Evolutionary conservation across 2,888 invertebrate species (phyloP), one percentile per base, ranked within the genome.

Genomic region (Scelioninae gen. 1): DNA sequence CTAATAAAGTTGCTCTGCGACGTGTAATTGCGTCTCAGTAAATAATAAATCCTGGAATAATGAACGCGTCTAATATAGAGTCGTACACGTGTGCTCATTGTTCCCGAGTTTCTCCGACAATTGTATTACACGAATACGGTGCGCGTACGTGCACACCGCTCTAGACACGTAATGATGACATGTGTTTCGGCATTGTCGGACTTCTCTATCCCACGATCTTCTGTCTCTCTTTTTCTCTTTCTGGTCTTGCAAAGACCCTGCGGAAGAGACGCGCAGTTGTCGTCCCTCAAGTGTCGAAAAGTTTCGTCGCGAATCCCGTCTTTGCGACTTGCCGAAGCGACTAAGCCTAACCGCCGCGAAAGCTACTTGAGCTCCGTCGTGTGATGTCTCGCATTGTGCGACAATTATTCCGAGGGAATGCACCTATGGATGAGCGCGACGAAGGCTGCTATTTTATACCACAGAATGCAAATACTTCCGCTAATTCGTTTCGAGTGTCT

Each of bases 381-480:
- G 63, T 34, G 63, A 51, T 56, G 32, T 40, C 62, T 29, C 63
- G 62, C 80, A 62, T 69, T 58, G 66, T 53, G 69, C 81, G 71
- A 75, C 60, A 71, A 82, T 82, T 76, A 82, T 82, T 82, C 71
- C 71, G 53, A 71, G 51, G 66, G 53, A 56, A 32, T 47, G 65
- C 63, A 51, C 53, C 66, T 16, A 0, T n/a, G 49, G 29, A 38
- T 23, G 49, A 2, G 32, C 9, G 38, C 10, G 34, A 38, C 58
- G 43, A 32, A 16, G 40, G 63, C 45, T 34, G 10, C 62, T n/a
- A 32, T 43, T 62, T 60, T 9, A n/a, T 51, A 72, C 60, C 53
- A 38, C 77, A 47, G 47, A 53, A 74, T 68, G 74, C 74, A 74
- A 74, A 66, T 79, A 79, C 66, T 79, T 66, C 60, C 38, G 65